Evolutionary conservation across 2,113 vertebrate species (phyloP).

Genomic region (Neomonachus schauinslandi): DNA sequence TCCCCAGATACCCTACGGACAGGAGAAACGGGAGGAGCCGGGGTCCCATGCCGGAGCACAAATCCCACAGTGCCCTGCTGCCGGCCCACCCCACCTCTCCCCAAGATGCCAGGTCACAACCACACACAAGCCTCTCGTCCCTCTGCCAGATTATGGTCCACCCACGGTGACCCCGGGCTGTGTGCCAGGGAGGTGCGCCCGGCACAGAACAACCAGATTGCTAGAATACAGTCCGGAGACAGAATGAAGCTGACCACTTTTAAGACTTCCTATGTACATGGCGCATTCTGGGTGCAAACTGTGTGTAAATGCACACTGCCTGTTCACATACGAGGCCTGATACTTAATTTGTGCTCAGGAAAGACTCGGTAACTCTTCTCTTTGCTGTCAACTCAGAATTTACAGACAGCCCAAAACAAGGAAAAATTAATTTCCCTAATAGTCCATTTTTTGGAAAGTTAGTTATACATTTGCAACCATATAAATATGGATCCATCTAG

Average conservation of each 20-base stretch:
- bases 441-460: neutral
- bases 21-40: neutral
- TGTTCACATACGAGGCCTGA: too few relatives aligned
- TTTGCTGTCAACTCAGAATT: neutral
- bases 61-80: fast-evolving
- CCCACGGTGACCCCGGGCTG: fast-evolving
- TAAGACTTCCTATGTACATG: fast-evolving
- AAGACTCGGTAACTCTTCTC: neutral
- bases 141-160: neutral
- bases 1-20: fast-evolving
- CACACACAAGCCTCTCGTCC: fast-evolving
- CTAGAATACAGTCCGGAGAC: neutral
- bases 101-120: fast-evolving
- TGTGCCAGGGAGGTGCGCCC: fast-evolving
- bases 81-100: neutral
- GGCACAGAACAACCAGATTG: fast-evolving
- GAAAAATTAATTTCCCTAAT: neutral
- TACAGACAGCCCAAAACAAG: fast-evolving
- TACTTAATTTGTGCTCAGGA: neutral
- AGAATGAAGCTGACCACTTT: fast-evolving
- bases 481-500: neutral
- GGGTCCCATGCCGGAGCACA: too few relatives aligned
- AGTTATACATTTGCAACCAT: neutral
- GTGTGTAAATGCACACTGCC: neutral
- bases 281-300: fast-evolving